Evolutionary conservation across 1,140 invertebrate genomes (phyloP).

Genomic region (Brachystomella parvula): DNA sequence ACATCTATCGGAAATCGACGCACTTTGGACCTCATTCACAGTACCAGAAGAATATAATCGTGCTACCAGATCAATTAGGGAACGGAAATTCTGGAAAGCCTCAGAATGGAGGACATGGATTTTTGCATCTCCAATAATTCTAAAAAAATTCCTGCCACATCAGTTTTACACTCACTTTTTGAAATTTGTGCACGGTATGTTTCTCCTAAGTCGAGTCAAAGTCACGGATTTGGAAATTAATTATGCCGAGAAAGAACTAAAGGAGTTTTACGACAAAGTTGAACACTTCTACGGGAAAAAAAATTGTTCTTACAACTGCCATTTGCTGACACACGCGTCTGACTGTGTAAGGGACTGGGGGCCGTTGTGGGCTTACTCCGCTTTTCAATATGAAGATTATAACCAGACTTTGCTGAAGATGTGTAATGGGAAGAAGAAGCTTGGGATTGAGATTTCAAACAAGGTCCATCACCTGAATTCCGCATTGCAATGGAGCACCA

Average conservation of each 20-base stretch:
- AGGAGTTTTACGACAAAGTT: slow-evolving; percentile 19
- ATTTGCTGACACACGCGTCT: slow-evolving; percentile 29
- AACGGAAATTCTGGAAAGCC: slow-evolving; percentile 36
- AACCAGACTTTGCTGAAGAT: slow-evolving; percentile 20
- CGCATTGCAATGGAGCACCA: no score
- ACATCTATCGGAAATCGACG: slow-evolving; percentile 22
- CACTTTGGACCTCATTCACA: slow-evolving; percentile 14
- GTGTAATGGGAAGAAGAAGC: slow-evolving; percentile 10
- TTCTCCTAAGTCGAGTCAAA: neutral
- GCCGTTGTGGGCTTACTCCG: slow-evolving; percentile 34
- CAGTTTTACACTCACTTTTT: slow-evolving; percentile 36
- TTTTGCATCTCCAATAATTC: slow-evolving; percentile 29
- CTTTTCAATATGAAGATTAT: slow-evolving; percentile 36
- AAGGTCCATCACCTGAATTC: no score
- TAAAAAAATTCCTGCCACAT: slow-evolving; percentile 28
- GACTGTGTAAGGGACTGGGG: slow-evolving; percentile 30
- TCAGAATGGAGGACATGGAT: slow-evolving; percentile 35
- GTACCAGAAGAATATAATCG: slow-evolving; percentile 33
- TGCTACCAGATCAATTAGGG: slow-evolving; percentile 27
- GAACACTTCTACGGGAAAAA: slow-evolving; percentile 27
- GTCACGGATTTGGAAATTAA: slow-evolving; percentile 23
- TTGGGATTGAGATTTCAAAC: neutral
- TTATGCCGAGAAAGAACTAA: slow-evolving; percentile 9
- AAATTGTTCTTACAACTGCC: slow-evolving; percentile 33
- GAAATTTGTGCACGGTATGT: slow-evolving; percentile 23